These are phyloP conservation scores for Spinus olivaceus DNA, from an alignment of 2,797 vertebrate genomes.

Conservation along the genomic window DNA sequence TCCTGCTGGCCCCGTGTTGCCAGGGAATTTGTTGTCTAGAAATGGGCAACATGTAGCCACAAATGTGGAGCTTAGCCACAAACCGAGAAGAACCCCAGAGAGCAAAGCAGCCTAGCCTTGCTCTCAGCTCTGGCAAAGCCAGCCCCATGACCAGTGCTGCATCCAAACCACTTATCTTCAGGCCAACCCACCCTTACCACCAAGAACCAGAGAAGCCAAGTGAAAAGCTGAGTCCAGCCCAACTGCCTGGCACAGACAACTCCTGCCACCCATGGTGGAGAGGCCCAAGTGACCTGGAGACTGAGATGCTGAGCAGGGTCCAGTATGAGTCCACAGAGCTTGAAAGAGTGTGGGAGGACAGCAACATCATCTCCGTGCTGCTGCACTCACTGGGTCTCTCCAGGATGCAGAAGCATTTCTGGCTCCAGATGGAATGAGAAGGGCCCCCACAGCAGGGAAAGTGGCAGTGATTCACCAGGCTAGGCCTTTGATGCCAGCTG, in stretches of 20 bases:
- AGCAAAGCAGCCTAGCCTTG: background rate
- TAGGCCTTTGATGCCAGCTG: background rate
- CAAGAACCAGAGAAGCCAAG: background rate
- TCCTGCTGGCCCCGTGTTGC: fast-evolving
- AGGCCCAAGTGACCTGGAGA: background rate
- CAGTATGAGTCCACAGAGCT: background rate
- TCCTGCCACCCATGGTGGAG: fast-evolving
- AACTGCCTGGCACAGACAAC: background rate
- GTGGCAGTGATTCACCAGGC: fast-evolving
- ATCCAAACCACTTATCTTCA: background rate
- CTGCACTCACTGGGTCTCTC: background rate
- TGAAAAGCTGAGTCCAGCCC: fast-evolving
- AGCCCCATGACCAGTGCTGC: background rate
- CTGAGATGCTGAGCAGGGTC: background rate
- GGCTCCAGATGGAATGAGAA: background rate
- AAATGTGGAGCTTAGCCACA: background rate
- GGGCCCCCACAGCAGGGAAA: fast-evolving
- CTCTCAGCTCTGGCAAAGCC: background rate
- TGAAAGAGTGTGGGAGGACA: background rate
- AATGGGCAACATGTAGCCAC: background rate
- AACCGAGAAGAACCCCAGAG: fast-evolving
- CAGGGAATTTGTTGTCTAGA: background rate
- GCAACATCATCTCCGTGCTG: background rate
- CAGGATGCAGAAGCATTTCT: background rate
- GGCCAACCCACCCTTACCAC: background rate